phyloP scores from a whole-genome alignment of 1,140 invertebrate species.

The Pseudoatta argentina region DNA sequence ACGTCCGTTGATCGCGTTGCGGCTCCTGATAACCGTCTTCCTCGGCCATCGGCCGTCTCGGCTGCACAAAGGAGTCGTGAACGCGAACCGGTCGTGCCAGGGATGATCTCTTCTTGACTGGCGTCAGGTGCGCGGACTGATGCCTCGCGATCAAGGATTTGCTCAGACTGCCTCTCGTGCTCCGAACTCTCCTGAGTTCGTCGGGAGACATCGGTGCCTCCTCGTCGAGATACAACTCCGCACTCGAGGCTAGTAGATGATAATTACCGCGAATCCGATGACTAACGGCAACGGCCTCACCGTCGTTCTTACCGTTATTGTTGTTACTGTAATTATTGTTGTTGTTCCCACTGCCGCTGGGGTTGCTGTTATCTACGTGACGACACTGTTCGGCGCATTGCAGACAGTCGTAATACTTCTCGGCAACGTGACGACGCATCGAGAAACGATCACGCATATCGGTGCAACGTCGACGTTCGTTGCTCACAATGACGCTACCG shows the following conservation, averaged over 20 bases:
- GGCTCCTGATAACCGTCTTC: constrained; percentile 21
- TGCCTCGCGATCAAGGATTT: constrained; percentile 41
- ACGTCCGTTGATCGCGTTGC: constrained; percentile 25
- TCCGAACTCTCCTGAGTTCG: constrained; percentile 52
- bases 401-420: constrained; percentile 86
- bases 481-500: constrained; percentile 78
- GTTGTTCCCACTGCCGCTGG: constrained; percentile 62
- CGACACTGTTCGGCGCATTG: constrained; percentile 85
- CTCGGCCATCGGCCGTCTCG: constrained; percentile 66
- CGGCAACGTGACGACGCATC: constrained; percentile 77
- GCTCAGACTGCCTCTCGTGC: constrained; percentile 65
- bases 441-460: constrained; percentile 76
- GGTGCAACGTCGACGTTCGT: constrained; percentile 75
- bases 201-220: constrained; percentile 39
- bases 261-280: constrained; percentile 8
- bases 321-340: constrained; percentile 60
- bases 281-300: constrained; percentile 40
- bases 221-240: constrained; percentile 18
- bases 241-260: background rate
- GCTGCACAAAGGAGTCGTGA: constrained; percentile 80
- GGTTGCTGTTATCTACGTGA: constrained; percentile 79
- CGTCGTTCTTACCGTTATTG: constrained; percentile 38
- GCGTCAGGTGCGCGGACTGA: constrained; percentile 71
- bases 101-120: constrained; percentile 81
- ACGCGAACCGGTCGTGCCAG: constrained; percentile 82